Percentiles rank a stretch among this genome's conserved stretches.
Evolutionary conservation across 2,797 vertebrate genomes (phyloP).

Genomic region (Cichlasoma orientale): DNA sequence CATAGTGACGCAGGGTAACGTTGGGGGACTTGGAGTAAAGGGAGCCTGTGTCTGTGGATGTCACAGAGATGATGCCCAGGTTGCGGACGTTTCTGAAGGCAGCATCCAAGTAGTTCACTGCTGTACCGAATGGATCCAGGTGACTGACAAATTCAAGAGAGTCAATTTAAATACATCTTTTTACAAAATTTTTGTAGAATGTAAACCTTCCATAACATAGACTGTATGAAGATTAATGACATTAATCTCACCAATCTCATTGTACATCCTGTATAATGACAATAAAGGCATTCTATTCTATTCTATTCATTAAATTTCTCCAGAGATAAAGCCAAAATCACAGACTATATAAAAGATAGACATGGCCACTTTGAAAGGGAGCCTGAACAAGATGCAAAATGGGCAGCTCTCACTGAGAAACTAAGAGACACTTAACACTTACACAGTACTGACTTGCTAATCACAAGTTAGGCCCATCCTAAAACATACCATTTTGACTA

Average conservation of each 20-base stretch:
- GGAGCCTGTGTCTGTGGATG: slow-evolving; percentile 92
- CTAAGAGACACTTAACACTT: background rate
- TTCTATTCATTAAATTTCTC: background rate
- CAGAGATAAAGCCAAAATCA: background rate
- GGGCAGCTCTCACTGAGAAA: background rate
- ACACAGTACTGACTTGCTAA: background rate
- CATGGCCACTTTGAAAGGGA: background rate
- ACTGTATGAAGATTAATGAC: background rate
- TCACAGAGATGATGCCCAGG: slow-evolving; percentile 93
- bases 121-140: slow-evolving; percentile 92
- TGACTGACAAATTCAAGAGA: slow-evolving; percentile 80
- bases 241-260: no score
- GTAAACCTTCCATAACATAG: background rate
- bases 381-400: background rate
- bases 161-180: background rate
- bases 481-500: background rate
- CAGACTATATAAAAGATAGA: background rate
- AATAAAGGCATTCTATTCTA: no score
- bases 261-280: no score
- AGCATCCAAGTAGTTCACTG: slow-evolving; percentile 95
- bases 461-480: background rate
- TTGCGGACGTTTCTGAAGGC: slow-evolving; percentile 94
- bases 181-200: background rate
- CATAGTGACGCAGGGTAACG: slow-evolving; percentile 92
- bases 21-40: slow-evolving; percentile 94